Conservation (phyloP, 2,797 vertebrate species). For the Malurus splendens region DNA sequence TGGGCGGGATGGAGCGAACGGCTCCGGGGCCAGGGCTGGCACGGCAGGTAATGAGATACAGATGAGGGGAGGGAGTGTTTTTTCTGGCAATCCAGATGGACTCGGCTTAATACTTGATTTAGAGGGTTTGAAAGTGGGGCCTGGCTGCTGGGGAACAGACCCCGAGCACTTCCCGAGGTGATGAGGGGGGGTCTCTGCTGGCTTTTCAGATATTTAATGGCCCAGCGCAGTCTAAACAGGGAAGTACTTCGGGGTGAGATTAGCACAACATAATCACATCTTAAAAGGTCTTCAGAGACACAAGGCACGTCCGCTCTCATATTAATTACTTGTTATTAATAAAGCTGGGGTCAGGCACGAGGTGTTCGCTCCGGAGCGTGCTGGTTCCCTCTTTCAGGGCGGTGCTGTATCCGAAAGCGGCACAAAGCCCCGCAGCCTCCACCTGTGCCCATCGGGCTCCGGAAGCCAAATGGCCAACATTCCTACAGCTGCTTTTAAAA, state of each 20-base stretch:
- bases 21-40: background rate
- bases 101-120: slow-evolving; percentile 30
- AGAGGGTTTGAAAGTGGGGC: slow-evolving; percentile 6
- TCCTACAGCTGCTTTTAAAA: background rate
- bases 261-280: slow-evolving; percentile 47
- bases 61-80: slow-evolving; percentile 32
- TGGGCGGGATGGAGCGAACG: background rate
- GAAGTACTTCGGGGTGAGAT: slow-evolving; percentile 14
- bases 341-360: background rate
- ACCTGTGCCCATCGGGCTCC: background rate
- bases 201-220: background rate
- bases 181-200: background rate
- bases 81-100: slow-evolving; percentile 36
- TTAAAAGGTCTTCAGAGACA: slow-evolving; percentile 52
- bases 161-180: background rate
- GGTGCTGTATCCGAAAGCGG: background rate
- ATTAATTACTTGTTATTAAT: slow-evolving; percentile 55
- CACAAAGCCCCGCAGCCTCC: background rate
- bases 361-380: rapidly evolving
- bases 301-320: slow-evolving; percentile 26
- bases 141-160: slow-evolving; percentile 20
- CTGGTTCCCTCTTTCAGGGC: background rate
- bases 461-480: background rate
- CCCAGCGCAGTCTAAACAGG: background rate
- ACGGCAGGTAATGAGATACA: slow-evolving; percentile 40